Evolutionary conservation across 2,113 vertebrate species (phyloP), one percentile per base, ranked within the genome.

Genomic region (Cololabis saira): DNA sequence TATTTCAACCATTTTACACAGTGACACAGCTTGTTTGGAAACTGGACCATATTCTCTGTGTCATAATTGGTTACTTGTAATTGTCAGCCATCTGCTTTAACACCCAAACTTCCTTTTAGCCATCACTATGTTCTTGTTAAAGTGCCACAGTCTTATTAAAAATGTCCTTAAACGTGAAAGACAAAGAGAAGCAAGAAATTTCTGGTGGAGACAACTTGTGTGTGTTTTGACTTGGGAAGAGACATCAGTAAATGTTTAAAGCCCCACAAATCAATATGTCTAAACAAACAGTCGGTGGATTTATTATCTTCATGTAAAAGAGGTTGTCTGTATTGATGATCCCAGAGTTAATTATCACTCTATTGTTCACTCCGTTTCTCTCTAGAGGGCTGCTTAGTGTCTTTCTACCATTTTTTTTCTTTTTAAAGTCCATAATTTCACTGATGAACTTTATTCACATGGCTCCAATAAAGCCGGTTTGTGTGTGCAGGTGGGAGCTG

Each of bases 191-290:
- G 10, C 5, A 37, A 11, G 33, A 37, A 37, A 11, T 0, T 16
- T 0, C 3, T 4, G 8, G 6, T 12, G 5, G n/a, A 18, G 14
- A 66, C 7, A 1, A 15, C 22, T 51, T 24, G 33, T 51, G 10
- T 17, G 18, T 37, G 24, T n/a, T 66, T 9, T 68, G 51, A 66
- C 33, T 14, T 66, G 37, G 45, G 40, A 44, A 48, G 27, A 22
- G 42, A 21, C 49, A 18, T 12, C 33, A 3, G 40, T 19, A 60
- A 24, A 62, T 40, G 19, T 57, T 37, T 52, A 30, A 52, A 71
- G 37, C 66, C 4, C 6, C 19, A 44, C 30, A n/a, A 53, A 58
- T 81, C 60, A 27, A 64, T 81, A 44, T 30, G 40, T 63, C 10
- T 17, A 51, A 17, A 47, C 42, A 12, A 54, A 21, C 33, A 37